Conservation (phyloP, 2,797 vertebrate species). For the Clarias laeviceps region DNA sequence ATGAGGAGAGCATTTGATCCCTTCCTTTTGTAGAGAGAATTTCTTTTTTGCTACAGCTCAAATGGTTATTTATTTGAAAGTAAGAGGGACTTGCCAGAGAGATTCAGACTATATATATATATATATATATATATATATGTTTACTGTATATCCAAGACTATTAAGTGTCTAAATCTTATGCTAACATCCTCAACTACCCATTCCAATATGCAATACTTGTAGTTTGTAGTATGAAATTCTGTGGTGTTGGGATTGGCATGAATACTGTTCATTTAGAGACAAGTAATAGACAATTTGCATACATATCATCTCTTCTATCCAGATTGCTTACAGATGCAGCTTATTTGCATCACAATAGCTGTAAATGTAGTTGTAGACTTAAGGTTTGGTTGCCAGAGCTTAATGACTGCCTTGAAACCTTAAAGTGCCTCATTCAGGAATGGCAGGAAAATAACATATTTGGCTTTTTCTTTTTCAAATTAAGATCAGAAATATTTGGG, state of each 20-base stretch:
- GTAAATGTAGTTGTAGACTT: background rate
- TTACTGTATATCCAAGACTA: background rate
- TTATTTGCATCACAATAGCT: constrained; percentile 19
- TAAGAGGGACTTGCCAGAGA: background rate
- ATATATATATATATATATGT: too few relatives aligned
- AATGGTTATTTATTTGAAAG: constrained; percentile 24
- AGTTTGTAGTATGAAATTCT: background rate
- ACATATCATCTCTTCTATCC: background rate
- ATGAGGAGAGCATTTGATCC: constrained; percentile 33
- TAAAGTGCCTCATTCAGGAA: background rate
- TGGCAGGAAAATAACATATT: background rate
- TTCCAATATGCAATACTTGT: background rate
- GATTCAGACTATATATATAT: background rate
- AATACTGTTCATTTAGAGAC: background rate
- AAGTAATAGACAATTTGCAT: constrained; percentile 22
- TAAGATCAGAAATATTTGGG: background rate
- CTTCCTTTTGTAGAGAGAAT: constrained; percentile 24
- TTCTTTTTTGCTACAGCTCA: background rate
- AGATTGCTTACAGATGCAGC: constrained; percentile 9
- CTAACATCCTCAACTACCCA: constrained; percentile 3
- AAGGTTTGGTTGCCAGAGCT: constrained; percentile 3
- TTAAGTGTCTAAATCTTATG: background rate
- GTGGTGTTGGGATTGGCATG: background rate
- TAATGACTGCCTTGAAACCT: constrained; percentile 16
- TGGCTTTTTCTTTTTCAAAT: background rate